A percentile compares a stretch with the other conserved stretches of the same genome.
Evolutionary conservation across 1,140 invertebrate genomes (phyloP).

Genomic region (Rhopalosiphum padi): DNA sequence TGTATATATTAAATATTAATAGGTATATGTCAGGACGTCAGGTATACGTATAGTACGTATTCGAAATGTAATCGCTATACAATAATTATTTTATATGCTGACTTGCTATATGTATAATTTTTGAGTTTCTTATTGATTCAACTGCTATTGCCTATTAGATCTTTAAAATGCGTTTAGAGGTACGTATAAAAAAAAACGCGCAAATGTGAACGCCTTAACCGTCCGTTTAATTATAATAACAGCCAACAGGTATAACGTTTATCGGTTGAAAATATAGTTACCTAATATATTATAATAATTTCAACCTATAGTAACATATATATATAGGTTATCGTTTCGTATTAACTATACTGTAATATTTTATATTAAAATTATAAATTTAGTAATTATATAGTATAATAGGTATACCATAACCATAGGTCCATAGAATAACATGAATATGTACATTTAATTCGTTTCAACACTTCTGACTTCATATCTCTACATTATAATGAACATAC

Average conservation of each 20-base stretch:
- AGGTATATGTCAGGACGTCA: too few relatives aligned
- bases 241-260: not conserved
- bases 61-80: not conserved
- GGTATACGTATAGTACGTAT: too few relatives aligned
- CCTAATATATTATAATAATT: not conserved
- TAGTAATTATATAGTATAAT: not conserved
- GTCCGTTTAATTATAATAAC: not conserved
- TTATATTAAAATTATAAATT: not conserved
- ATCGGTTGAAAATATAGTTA: not conserved
- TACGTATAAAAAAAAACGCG: not conserved
- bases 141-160: not conserved
- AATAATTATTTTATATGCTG: not conserved
- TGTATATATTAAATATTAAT: too few relatives aligned
- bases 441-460: not conserved
- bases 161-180: not conserved
- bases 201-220: not conserved
- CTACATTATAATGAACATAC: not conserved
- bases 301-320: not conserved
- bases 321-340: not conserved
- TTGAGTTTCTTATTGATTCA: not conserved
- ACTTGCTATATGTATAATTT: not conserved
- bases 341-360: not conserved
- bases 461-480: not conserved
- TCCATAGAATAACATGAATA: not conserved
- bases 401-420: not conserved